Conservation (phyloP, 2,113 vertebrate genomes). For the Bostrychus sinensis region DNA sequence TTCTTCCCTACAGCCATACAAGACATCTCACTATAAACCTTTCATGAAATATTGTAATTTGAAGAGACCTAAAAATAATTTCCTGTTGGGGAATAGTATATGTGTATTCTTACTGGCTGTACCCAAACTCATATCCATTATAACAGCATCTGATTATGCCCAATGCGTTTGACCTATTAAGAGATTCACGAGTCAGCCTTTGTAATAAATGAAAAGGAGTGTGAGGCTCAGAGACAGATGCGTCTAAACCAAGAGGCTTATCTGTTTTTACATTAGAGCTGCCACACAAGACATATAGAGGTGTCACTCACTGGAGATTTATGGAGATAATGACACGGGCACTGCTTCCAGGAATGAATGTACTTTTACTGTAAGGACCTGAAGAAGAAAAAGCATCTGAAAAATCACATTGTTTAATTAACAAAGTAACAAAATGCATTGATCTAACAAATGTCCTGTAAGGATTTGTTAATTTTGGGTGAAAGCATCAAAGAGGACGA, state of each 20-base stretch:
- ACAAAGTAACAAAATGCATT: too few relatives aligned
- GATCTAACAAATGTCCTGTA: too few relatives aligned
- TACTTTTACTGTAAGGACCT: not conserved
- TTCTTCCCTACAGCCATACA: too few relatives aligned
- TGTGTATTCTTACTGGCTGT: too few relatives aligned
- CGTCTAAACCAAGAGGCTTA: not conserved
- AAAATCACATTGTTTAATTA: not conserved
- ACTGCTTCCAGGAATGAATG: not conserved
- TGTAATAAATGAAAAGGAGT: not conserved
- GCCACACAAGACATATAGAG: not conserved
- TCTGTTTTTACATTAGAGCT: not conserved
- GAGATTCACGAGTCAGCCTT: not conserved
- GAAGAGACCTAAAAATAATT: too few relatives aligned
- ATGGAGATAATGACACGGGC: not conserved
- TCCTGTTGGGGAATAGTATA: too few relatives aligned
- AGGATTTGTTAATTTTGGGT: too few relatives aligned
- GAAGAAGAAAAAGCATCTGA: too few relatives aligned
- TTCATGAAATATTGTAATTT: too few relatives aligned
- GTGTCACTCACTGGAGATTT: not conserved
- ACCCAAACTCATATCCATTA: too few relatives aligned
- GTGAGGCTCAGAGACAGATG: conserved; percentile 2
- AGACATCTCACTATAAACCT: too few relatives aligned
- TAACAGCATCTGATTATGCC: not conserved
- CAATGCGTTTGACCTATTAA: not conserved
- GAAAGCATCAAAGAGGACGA: too few relatives aligned